Conservation (phyloP, 2,113 vertebrate species). For the Cebidichthys violaceus region DNA sequence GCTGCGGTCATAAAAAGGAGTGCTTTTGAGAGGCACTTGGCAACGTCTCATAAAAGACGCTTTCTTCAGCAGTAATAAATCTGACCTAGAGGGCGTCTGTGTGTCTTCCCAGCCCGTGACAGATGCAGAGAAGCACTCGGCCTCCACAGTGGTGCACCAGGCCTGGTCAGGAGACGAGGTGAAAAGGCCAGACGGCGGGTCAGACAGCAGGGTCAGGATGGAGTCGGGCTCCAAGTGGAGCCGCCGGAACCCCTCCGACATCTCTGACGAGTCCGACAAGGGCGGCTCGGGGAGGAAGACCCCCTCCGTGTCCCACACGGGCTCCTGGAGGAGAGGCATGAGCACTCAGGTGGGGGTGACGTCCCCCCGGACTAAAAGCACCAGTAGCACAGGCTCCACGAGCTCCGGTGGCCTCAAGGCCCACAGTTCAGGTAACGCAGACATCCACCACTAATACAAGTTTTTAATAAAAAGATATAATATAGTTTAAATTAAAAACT, state of each 20-base stretch:
- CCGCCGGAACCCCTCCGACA: constrained; percentile 91
- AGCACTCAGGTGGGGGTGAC: constrained; percentile 97
- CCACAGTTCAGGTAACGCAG: constrained; percentile 88
- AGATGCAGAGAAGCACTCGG: constrained; percentile 93
- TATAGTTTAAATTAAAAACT: not conserved
- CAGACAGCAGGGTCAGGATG: constrained; percentile 90
- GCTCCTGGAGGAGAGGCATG: constrained; percentile 97
- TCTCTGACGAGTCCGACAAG: constrained; percentile 96
- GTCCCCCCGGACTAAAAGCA: constrained; percentile 89
- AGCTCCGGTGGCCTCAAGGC: constrained; percentile 84
- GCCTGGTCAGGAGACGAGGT: constrained; percentile 92
- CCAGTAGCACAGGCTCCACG: constrained; percentile 75
- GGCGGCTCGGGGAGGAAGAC: constrained; percentile 91
- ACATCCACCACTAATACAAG: not conserved
- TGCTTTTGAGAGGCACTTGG: constrained; percentile 28
- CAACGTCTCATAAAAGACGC: constrained; percentile 46
- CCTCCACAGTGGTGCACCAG: constrained; percentile 85
- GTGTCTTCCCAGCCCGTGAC: constrained; percentile 84
- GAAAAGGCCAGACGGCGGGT: constrained; percentile 91
- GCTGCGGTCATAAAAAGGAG: constrained; percentile 35
- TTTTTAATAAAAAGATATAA: too few species aligned
- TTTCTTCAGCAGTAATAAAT: constrained; percentile 41
- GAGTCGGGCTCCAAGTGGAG: constrained; percentile 77
- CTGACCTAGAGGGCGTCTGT: constrained; percentile 14
- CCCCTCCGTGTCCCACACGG: constrained; percentile 90